Percentiles rank a stretch among this genome's conserved stretches.
These are phyloP conservation scores for Leuciscus idus DNA, from an alignment of 2,113 vertebrate species.

Conservation along the genomic window DNA sequence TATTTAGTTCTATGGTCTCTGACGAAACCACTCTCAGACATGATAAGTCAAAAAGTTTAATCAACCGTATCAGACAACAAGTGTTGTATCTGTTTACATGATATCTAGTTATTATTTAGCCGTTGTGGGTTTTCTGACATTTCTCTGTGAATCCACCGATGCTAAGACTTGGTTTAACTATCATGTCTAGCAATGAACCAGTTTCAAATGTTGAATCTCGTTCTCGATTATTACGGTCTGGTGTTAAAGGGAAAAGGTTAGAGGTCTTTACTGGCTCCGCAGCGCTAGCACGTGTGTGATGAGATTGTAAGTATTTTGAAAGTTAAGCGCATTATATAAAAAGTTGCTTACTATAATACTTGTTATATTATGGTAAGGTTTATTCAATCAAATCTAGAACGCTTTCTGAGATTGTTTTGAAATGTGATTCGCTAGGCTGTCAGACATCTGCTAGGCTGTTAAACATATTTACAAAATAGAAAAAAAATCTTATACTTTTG, in stretches of 20 bases:
- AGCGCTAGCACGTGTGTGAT: conserved; percentile 69
- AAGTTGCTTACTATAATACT: neutral
- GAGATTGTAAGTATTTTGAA: conserved; percentile 43
- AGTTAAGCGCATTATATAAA: neutral
- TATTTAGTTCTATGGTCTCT: neutral
- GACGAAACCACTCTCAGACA: conserved; percentile 60
- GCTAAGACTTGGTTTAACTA: neutral
- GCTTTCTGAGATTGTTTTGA: neutral
- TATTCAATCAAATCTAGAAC: neutral
- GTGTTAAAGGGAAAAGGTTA: conserved; percentile 18
- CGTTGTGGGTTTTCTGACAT: neutral
- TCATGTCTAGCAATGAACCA: neutral
- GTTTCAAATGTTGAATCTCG: neutral
- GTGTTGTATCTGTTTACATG: neutral
- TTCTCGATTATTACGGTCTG: conserved; percentile 46
- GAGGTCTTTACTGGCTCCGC: conserved; percentile 1
- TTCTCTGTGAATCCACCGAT: neutral
- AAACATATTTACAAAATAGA: neutral
- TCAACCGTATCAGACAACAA: neutral
- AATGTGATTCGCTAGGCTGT: neutral
- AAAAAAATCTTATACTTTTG: neutral
- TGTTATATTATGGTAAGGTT: neutral
- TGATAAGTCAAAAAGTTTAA: conserved; percentile 48
- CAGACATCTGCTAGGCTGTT: neutral
- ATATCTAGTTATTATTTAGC: neutral